These are phyloP conservation scores for Percopsis transmontana DNA, from an alignment of 2,113 vertebrate species.

Conservation along the genomic window DNA sequence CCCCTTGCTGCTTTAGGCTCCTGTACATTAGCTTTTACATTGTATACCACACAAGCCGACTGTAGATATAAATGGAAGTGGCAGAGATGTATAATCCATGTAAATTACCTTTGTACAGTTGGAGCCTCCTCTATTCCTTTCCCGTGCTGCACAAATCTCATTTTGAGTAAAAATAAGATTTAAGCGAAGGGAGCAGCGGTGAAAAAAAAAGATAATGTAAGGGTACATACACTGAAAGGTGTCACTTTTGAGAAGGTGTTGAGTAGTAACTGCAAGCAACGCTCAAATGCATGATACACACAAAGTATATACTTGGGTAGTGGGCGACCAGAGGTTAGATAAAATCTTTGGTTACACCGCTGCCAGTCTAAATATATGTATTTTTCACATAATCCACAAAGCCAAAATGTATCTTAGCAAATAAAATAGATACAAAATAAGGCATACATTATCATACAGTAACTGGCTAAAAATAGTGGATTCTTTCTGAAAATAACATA, in stretches of 20 bases:
- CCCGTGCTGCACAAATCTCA: slow-evolving; percentile 56
- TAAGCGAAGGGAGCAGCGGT: slow-evolving; percentile 45
- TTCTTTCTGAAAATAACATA: too few species aligned
- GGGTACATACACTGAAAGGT: slow-evolving; percentile 6
- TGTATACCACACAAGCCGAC: slow-evolving; percentile 49
- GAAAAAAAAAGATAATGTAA: slow-evolving; percentile 46
- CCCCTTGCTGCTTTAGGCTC: neutral
- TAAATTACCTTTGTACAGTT: slow-evolving; percentile 58
- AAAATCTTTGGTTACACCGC: too few species aligned
- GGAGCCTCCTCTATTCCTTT: slow-evolving; percentile 19
- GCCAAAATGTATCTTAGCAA: neutral
- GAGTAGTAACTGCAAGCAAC: neutral
- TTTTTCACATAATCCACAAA: too few species aligned
- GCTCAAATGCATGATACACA: neutral
- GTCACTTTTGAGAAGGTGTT: neutral
- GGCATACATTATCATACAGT: neutral
- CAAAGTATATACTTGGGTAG: too few species aligned
- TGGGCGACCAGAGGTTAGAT: too few species aligned
- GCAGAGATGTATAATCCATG: slow-evolving; percentile 71
- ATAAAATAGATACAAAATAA: neutral
- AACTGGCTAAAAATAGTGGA: neutral
- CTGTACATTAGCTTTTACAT: slow-evolving; percentile 23
- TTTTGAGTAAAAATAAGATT: slow-evolving; percentile 69
- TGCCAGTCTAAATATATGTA: too few species aligned
- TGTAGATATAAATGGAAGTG: slow-evolving; percentile 65